These are phyloP conservation scores for Lasioglossum villosulum DNA, from an alignment of 2,888 invertebrate species.

Conservation along the genomic window DNA sequence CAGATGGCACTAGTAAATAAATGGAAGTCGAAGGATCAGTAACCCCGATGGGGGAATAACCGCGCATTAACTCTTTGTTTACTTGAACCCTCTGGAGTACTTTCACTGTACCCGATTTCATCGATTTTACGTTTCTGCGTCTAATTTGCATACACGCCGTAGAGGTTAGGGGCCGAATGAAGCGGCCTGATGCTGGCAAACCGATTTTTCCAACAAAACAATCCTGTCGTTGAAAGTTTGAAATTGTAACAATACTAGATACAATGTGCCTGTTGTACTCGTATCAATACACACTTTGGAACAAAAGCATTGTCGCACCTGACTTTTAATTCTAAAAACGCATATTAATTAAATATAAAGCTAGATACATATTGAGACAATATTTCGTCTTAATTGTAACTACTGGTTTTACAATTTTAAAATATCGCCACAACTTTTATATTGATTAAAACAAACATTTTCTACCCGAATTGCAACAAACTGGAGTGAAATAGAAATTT, in stretches of 20 bases:
- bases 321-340: neutral
- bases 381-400: neutral
- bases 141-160: neutral
- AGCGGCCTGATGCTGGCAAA: neutral
- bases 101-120: conserved; percentile 58
- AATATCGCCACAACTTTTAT: neutral
- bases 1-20: conserved; percentile 81
- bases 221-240: neutral
- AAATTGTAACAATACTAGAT: neutral
- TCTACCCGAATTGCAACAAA: too few relatives aligned
- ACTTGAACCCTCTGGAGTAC: conserved; percentile 68
- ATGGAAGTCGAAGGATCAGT: conserved; percentile 76
- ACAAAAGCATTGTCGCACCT: neutral
- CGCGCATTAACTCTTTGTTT: conserved; percentile 71
- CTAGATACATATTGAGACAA: neutral
- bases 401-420: neutral
- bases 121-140: neutral
- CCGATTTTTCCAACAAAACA: neutral
- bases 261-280: neutral
- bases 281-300: neutral
- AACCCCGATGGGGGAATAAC: conserved; percentile 79
- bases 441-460: neutral
- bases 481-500: too few relatives aligned
- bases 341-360: neutral
- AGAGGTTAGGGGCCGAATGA: neutral